Evolutionary conservation across 2,113 vertebrate genomes (phyloP).

Genomic region (Noctilio leporinus): DNA sequence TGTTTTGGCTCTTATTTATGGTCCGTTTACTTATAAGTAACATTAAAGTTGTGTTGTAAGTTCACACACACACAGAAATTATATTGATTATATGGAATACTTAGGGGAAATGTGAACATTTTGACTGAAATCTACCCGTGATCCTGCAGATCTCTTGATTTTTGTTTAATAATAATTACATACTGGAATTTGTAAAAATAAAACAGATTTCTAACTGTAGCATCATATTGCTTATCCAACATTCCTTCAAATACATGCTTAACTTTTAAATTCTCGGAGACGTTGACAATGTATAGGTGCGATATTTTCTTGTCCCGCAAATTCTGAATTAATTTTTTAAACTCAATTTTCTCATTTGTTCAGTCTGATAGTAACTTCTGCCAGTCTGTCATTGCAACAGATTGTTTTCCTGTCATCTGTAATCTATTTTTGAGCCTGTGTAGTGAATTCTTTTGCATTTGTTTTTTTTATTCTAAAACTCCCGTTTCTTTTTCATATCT

Average conservation of each 20-base stretch:
- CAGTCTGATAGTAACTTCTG: not conserved
- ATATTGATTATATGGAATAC: not conserved
- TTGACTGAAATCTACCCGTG: not conserved
- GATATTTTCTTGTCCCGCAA: not conserved
- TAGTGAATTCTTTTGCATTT: not conserved
- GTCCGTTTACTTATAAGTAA: not conserved
- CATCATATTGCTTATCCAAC: not conserved
- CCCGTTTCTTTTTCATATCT: not conserved
- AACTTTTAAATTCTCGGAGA: not conserved
- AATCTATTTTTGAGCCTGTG: not conserved
- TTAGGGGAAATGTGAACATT: not conserved
- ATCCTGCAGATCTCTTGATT: not conserved
- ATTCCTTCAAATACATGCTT: not conserved
- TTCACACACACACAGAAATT: not conserved
- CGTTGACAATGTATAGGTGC: not conserved
- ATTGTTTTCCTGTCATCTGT: not conserved
- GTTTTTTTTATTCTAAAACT: not conserved
- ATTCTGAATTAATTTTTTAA: not conserved
- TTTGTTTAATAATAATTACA: not conserved
- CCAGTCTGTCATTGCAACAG: not conserved
- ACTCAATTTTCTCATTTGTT: not conserved
- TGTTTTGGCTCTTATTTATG: not conserved
- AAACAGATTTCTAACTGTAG: not conserved
- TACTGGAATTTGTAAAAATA: not conserved
- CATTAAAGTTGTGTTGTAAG: not conserved